Conservation (phyloP, 2,113 vertebrate species). For the Bolborhynchus lineola region DNA sequence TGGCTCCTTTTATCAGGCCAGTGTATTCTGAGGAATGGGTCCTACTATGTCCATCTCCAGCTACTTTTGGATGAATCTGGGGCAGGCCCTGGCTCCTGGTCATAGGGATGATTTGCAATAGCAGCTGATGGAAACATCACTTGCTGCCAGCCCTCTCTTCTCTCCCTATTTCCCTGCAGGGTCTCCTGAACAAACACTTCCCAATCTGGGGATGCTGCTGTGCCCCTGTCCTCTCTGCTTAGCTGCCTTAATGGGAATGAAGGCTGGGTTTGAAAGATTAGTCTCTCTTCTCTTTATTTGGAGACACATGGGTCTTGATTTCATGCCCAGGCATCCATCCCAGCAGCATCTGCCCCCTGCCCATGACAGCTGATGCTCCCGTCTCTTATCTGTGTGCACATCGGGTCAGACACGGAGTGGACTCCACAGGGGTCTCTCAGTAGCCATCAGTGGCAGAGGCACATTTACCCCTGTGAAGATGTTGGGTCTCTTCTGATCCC, state of each 20-base stretch:
- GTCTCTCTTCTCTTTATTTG: not conserved
- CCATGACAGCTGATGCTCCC: not conserved
- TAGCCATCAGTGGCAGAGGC: not conserved
- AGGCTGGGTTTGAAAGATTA: not conserved
- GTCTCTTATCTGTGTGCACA: not conserved
- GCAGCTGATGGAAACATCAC: not conserved
- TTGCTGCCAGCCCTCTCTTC: not conserved
- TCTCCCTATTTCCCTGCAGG: not conserved
- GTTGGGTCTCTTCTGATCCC: not conserved
- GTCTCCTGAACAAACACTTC: accelerated
- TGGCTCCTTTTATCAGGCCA: not conserved
- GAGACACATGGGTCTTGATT: not conserved
- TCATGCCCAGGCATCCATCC: not conserved
- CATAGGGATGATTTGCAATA: not conserved
- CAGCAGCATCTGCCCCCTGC: not conserved
- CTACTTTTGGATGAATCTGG: not conserved
- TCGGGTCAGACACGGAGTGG: accelerated
- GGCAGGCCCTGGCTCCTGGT: not conserved
- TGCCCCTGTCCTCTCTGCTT: not conserved
- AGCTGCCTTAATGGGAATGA: not conserved
- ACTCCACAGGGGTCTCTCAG: not conserved
- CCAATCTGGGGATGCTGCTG: not conserved
- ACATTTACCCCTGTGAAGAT: not conserved
- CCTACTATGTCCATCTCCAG: not conserved
- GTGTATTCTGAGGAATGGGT: not conserved